Conservation (phyloP, 2,113 vertebrate species). For the Dissostichus mawsoni region DNA sequence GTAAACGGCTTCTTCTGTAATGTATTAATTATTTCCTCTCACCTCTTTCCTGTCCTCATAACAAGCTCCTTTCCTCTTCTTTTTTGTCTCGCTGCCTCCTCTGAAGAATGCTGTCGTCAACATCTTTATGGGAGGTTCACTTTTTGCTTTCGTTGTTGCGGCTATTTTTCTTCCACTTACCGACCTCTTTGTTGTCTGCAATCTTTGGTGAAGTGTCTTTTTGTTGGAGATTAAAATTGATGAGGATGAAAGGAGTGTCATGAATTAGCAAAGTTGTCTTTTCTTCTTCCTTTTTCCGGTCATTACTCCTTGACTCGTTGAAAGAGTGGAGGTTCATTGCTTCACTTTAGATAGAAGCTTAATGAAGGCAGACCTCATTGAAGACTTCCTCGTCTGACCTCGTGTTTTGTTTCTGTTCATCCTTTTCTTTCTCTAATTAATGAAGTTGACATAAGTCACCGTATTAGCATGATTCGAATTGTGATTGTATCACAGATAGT, state of each 20-base stretch:
- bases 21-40: conserved; percentile 63
- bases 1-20: conserved; percentile 44
- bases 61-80: conserved; percentile 10
- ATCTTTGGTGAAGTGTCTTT: conserved; percentile 6
- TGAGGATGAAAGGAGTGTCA: not conserved
- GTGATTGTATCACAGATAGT: not conserved
- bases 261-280: too few species aligned
- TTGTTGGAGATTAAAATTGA: conserved; percentile 1
- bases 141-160: conserved; percentile 47
- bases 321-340: not conserved
- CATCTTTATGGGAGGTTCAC: conserved; percentile 35
- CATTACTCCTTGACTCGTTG: not conserved
- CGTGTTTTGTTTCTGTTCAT: not conserved
- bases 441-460: not conserved
- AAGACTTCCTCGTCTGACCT: not conserved
- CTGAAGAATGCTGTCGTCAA: conserved; percentile 35
- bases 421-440: not conserved
- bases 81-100: not conserved
- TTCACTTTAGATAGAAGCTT: not conserved
- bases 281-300: too few species aligned
- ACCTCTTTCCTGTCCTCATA: conserved; percentile 25
- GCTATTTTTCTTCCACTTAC: conserved; percentile 25
- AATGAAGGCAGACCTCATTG: not conserved
- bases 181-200: conserved; percentile 11
- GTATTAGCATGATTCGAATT: not conserved